Evolutionary conservation across 2,888 invertebrate species (phyloP).

Genomic region (Nysson spinosus): DNA sequence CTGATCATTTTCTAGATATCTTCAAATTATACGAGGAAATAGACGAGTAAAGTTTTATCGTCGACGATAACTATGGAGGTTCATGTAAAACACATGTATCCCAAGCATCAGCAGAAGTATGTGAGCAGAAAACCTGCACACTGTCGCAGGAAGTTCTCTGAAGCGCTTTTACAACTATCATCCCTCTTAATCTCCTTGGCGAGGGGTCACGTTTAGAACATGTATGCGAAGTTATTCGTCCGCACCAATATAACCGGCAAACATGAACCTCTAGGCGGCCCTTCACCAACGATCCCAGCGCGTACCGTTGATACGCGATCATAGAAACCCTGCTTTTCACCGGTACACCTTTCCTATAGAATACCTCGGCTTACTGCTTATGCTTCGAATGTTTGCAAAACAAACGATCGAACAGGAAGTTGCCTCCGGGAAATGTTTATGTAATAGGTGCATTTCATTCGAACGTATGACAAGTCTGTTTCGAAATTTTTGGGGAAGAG

Average conservation of each 20-base stretch:
- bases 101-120: not conserved
- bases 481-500: too few relatives aligned
- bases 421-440: too few relatives aligned
- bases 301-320: not conserved
- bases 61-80: too few relatives aligned
- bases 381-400: too few relatives aligned
- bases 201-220: conserved; percentile 42
- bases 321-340: not conserved
- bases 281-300: conserved; percentile 4
- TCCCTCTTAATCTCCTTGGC: conserved; percentile 58
- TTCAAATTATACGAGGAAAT: too few relatives aligned
- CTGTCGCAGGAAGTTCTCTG: conserved; percentile 27
- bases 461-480: too few relatives aligned
- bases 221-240: conserved; percentile 36
- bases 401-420: too few relatives aligned
- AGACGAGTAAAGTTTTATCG: too few relatives aligned
- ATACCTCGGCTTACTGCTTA: not conserved
- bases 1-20: too few relatives aligned
- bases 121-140: conserved; percentile 1
- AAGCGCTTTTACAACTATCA: conserved; percentile 56
- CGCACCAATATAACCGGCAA: conserved; percentile 38
- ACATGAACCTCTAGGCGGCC: conserved; percentile 1
- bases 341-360: not conserved
- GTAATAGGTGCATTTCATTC: too few relatives aligned
- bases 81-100: not conserved